A percentile compares a stretch with the other conserved stretches of the same genome.
Conservation (phyloP, 37 sponge, comb jelly and placozoan species). For the Axinella damicornis region DNA sequence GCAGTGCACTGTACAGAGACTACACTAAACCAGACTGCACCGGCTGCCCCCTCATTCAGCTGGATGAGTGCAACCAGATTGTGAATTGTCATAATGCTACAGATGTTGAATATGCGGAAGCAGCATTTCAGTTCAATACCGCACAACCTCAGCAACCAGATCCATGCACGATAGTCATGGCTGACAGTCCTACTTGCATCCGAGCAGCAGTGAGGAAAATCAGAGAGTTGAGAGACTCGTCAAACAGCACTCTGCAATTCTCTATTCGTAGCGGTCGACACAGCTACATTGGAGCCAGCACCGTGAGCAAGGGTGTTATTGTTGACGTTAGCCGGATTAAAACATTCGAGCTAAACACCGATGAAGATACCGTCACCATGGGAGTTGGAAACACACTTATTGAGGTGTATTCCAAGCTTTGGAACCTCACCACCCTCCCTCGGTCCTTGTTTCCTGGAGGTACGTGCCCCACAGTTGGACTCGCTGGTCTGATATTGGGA, state of each 20-base stretch:
- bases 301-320: not conserved
- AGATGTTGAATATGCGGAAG: not conserved
- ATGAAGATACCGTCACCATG: not conserved
- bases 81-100: not conserved
- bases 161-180: not conserved
- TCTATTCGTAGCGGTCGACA: not conserved
- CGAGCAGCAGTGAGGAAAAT: not conserved
- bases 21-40: not conserved
- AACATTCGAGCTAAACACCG: not conserved
- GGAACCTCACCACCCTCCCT: not conserved
- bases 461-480: not conserved
- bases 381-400: constrained; percentile 6
- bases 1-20: not conserved
- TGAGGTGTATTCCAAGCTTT: not conserved
- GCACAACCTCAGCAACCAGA: not conserved
- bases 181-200: not conserved
- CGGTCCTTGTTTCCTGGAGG: constrained; percentile 3
- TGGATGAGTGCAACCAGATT: not conserved
- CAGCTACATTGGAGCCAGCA: constrained; percentile 9
- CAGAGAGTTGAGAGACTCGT: not conserved
- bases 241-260: not conserved
- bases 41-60: too few species aligned
- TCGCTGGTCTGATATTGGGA: not conserved
- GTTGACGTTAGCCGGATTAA: not conserved
- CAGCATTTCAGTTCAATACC: constrained; percentile 9